Base-by-base conservation (phyloP, 2,888 invertebrate genomes). In the Cheilosia soror region DNA sequence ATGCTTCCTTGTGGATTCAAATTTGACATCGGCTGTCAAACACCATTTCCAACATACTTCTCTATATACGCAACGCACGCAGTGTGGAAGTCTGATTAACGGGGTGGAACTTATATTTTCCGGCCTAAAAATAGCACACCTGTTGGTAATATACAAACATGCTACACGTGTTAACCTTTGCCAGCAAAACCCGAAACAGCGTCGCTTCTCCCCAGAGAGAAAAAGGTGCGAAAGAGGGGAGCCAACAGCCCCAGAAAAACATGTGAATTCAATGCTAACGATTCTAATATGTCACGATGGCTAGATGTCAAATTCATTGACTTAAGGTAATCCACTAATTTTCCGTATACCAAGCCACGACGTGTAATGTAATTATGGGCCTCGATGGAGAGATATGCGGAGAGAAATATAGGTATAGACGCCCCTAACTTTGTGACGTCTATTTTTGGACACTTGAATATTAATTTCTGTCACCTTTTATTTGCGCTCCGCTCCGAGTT, bases 401-500 rank as follows among this genome's bases (percentile, higher is more conserved):
- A 15, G 27, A n/a, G 25, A 31, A 3, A 15, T 49, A 51, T 25
- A 51, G 9, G 27, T 33, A 25, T 25, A 5, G 40, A 37, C 49
- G 53, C 51, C 51, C 37, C 25, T 51, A 73, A 68, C 73, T 75
- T 83, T 73, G 60, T 51, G 63, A 80, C 47, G 81, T 85, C 85
- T 85, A 85, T 77, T 81, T 85, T 77, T 81, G 81, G 78, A 81
- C 81, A 78, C 75, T 85, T 85, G 81, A 82, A 81, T 87, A 87
- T 84, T 85, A 87, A 85, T 87, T 81, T 77, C 81, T 81, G 87
- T 87, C 85, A 85, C 66, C 76, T 87, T 72, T 77, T 62, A 75
- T 87, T 80, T 75, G 42, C 44, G 65, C 47, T 47, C 51, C 13
- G 60, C 44, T 55, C 15, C 60, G 27, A 20, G 44, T 7, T 20